Percentiles rank a stretch among this genome's conserved stretches.
Evolutionary conservation across 1,140 invertebrate species (phyloP).

Genomic region (Bradynema listronoti): DNA sequence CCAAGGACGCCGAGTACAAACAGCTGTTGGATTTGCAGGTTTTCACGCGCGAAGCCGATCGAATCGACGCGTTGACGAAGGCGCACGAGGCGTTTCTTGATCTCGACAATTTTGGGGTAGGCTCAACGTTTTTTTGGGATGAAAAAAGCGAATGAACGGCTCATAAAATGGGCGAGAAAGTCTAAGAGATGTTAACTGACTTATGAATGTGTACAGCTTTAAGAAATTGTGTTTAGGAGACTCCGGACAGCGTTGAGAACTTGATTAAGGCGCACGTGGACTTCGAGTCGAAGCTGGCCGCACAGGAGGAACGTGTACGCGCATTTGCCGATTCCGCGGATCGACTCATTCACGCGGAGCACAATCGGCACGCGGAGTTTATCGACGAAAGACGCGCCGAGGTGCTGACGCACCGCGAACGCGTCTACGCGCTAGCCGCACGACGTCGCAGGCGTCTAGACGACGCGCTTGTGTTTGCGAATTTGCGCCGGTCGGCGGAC

Average conservation of each 20-base stretch:
- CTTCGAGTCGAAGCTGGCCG: constrained; percentile 82
- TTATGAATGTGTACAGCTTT: too few species aligned
- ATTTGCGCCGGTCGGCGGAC: constrained; percentile 79
- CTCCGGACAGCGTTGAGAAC: constrained; percentile 86
- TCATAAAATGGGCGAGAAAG: too few species aligned
- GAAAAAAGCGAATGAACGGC: too few species aligned
- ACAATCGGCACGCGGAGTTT: constrained; percentile 68
- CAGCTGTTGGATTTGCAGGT: constrained; percentile 74
- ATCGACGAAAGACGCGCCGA: constrained; percentile 66
- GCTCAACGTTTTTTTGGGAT: too few species aligned
- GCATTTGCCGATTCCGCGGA: constrained; percentile 77
- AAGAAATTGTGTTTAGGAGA: too few species aligned
- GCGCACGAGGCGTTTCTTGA: constrained; percentile 88
- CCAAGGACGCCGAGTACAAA: constrained; percentile 74
- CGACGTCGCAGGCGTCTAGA: constrained; percentile 68
- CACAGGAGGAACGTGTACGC: constrained; percentile 83
- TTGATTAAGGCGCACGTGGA: constrained; percentile 86
- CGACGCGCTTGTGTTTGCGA: constrained; percentile 72
- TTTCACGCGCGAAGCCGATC: constrained; percentile 91
- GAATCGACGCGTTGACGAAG: constrained; percentile 87
- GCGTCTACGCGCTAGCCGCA: constrained; percentile 70
- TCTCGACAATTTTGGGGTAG: constrained; percentile 76
- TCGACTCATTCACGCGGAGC: constrained; percentile 71
- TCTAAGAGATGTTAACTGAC: too few species aligned
- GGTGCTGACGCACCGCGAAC: constrained; percentile 62